Base-by-base conservation (phyloP, 2,888 invertebrate species). In the Disparrhopalites patrizii region DNA sequence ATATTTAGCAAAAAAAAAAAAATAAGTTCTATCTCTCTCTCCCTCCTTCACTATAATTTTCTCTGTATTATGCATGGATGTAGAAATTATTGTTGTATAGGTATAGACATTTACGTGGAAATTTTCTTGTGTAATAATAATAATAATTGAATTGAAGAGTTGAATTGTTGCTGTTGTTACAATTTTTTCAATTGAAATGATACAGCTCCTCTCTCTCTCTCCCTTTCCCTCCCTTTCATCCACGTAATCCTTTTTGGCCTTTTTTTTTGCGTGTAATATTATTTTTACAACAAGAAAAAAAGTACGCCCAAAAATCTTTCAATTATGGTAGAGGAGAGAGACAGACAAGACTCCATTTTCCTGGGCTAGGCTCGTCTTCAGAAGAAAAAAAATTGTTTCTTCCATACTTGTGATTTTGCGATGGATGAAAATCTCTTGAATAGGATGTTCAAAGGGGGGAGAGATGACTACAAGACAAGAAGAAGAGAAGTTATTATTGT, bases 261-360 rank as follows among this genome's bases (percentile, higher is more conserved):
- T 28, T 36, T n/a, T 36, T 7, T 40, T 1, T 60, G 7, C 50
- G 8, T 47, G 50, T 43, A 25, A 40, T 36, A 27, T 15, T 51
- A 27, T 43, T 55, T 55, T 27, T 25, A 7, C n/a, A 27, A 25
- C 20, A 38, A 18, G 31, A 5, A 27, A 55, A 54, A 67, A 67
- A 68, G 62, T 66, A 68, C 68, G 68, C 68, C 68, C 68, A 63
- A 63, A 63, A 52, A n/a, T n/a, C n/a, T 52, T 67, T 67, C 62
- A 67, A 67, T 67, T 63, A 67, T 67, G 62, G 63, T 54, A 62
- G n/a, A n/a, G n/a, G n/a, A n/a, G n/a, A n/a, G n/a, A n/a, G n/a
- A n/a, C n/a, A n/a, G n/a, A n/a, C n/a, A n/a, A 36, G 62, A 54
- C 55, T 54, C 43, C 43, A 43, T 43, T 55, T 47, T 60, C 52